Base-by-base conservation (phyloP, 2,797 vertebrate genomes). In the Pristis pectinata region DNA sequence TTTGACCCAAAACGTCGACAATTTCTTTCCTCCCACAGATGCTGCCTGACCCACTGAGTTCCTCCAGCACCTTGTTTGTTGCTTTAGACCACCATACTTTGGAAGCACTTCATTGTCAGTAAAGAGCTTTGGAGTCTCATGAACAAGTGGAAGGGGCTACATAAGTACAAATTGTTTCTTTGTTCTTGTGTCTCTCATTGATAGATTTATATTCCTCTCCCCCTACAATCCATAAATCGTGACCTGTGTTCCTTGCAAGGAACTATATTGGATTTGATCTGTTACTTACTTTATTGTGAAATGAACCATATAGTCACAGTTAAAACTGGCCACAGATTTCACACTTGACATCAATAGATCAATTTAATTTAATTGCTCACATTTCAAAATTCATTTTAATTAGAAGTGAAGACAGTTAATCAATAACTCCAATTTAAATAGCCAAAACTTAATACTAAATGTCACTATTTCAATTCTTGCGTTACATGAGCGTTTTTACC, bases 381-480 rank as follows among this genome's bases (percentile, higher is more conserved):
- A 15, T 56, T 94, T 94, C 92, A 94, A 70, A 74, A 72, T 74
- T 74, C 11, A 56, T 94, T 76, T 94, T 94, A 74, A 76, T 94
- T 94, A 94, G 41, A 94, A 94, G 30, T 94, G 49, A 44, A 74
- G 67, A 53, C 92, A 76, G 92, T 53, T 94, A 94, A 76, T 94
- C 92, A 94, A 94, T 93, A 94, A 27, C 70, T 94, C 7, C 49
- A 53, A 53, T 76, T 72, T 72, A 72, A 24, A 49, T 44, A n/a
- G 92, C 15, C 49, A n/a, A 94, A 76, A 30, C n/a, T 4, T 67
- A 37, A 67, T 64, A 64, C n/a, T 41, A 61, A 4, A 53, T 56
- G 53, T 53, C 87, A 67, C 2, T 91, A 37, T 67, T 64, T 91
- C 87, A 91, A 67, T 67, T 91, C n/a, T 19, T 41, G 59, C n/a